Evolutionary conservation across 1,140 invertebrate species (phyloP).

Genomic region (Colletes latitarsis): DNA sequence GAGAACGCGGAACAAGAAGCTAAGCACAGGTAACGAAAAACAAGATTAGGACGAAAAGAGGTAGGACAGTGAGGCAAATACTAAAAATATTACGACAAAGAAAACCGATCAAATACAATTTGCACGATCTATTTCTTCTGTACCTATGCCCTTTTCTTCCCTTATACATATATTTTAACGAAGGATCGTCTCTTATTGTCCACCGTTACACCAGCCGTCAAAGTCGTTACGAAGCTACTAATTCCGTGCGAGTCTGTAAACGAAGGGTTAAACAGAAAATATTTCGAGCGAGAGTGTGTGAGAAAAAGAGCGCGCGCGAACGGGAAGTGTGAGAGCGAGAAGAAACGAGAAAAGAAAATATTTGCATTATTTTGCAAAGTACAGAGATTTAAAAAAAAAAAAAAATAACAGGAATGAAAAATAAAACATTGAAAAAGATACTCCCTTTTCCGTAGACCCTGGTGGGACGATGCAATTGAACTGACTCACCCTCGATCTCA

Average conservation of each 20-base stretch:
- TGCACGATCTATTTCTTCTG: constrained; percentile 68
- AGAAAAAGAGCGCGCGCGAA: neutral
- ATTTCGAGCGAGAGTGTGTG: constrained; percentile 15
- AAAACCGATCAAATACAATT: constrained; percentile 58
- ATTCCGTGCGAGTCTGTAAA: constrained; percentile 1
- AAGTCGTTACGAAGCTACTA: constrained; percentile 41
- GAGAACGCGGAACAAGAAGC: neutral
- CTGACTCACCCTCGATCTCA: constrained; percentile 75
- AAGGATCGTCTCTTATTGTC: constrained; percentile 64
- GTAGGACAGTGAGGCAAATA: too few relatives aligned
- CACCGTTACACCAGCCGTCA: constrained; percentile 64
- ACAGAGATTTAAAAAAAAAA: neutral
- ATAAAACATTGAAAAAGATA: constrained; percentile 50
- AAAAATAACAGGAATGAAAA: neutral
- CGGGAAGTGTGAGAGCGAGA: neutral
- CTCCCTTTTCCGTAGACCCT: constrained; percentile 67
- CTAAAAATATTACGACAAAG: constrained; percentile 14
- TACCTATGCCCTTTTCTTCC: constrained; percentile 62
- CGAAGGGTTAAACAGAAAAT: neutral
- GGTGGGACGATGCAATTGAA: constrained; percentile 75
- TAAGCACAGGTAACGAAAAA: neutral
- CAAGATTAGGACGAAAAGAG: neutral
- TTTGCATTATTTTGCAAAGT: constrained; percentile 23
- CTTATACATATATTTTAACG: constrained; percentile 67
- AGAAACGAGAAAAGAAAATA: neutral